A percentile compares a stretch with the other conserved stretches of the same genome.
phyloP scores from a whole-genome alignment of 2,113 vertebrate species.

The Asarcornis scutulata region DNA sequence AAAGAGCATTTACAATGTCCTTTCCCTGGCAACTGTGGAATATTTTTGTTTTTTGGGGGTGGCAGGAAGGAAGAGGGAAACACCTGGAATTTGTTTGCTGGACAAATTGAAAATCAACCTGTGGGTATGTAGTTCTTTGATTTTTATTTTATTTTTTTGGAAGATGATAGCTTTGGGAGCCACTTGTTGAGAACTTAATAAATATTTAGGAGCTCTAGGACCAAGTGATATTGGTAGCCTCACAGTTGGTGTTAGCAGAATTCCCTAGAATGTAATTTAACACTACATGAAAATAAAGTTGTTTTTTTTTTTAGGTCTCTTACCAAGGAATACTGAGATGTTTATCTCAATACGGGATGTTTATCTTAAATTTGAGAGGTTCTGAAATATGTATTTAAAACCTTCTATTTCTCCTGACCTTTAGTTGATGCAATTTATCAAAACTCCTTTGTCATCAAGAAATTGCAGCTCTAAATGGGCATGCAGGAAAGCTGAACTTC shows the following conservation, averaged over 20 bases:
- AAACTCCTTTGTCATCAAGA: slow-evolving; percentile 3
- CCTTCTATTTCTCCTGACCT: background rate
- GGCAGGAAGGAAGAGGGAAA: slow-evolving; percentile 52
- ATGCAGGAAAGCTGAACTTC: background rate
- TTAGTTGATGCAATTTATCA: background rate
- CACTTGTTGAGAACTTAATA: background rate
- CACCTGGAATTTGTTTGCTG: slow-evolving; percentile 50
- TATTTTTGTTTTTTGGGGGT: background rate
- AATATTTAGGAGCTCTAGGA: background rate
- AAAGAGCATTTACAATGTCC: background rate
- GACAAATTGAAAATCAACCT: slow-evolving; percentile 36
- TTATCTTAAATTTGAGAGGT: slow-evolving; percentile 22
- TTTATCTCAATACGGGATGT: background rate
- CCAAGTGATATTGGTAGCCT: background rate
- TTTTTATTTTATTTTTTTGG: background rate
- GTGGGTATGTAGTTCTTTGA: background rate
- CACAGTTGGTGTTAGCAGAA: background rate
- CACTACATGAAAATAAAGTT: background rate
- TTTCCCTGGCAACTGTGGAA: background rate
- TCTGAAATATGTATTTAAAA: background rate
- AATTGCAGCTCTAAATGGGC: background rate
- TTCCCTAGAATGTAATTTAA: background rate
- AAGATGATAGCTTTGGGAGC: background rate
- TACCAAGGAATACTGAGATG: background rate
- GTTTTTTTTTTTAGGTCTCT: background rate